Conservation (phyloP, 1,140 invertebrate genomes). For the Neuroterus valhalla region DNA sequence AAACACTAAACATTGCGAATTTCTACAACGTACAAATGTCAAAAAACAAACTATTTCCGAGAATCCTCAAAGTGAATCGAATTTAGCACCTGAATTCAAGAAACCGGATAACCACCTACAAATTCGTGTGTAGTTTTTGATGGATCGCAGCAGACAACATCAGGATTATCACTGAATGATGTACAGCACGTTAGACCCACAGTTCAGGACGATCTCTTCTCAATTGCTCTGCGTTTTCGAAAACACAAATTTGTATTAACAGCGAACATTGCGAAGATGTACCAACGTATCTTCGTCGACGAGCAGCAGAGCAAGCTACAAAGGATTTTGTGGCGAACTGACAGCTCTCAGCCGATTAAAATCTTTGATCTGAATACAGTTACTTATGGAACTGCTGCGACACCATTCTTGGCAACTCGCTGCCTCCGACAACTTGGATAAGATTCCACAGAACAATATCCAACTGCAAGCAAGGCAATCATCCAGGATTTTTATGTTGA, state of each 20-base stretch:
- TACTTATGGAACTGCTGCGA: constrained; percentile 29
- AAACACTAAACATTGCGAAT: neutral
- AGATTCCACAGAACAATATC: too few relatives aligned
- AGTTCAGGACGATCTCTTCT: constrained; percentile 44
- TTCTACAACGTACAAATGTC: neutral
- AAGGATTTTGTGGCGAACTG: constrained; percentile 43
- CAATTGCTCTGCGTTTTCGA: constrained; percentile 39
- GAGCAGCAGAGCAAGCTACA: constrained; percentile 38
- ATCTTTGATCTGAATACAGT: too few relatives aligned
- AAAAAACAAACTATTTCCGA: neutral
- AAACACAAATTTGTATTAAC: constrained; percentile 41
- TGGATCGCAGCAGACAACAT: constrained; percentile 37
- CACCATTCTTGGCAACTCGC: neutral
- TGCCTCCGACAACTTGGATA: too few relatives aligned
- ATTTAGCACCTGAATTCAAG: too few relatives aligned
- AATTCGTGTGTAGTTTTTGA: constrained; percentile 40
- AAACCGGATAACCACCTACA: too few relatives aligned
- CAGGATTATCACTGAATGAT: constrained; percentile 58
- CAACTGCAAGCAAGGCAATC: too few relatives aligned
- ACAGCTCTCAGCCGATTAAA: constrained; percentile 11
- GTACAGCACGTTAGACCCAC: constrained; percentile 43
- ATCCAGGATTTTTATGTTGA: constrained; percentile 68
- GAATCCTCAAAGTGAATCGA: neutral
- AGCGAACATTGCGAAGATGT: too few relatives aligned
- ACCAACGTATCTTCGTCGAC: constrained; percentile 42